Percentiles rank a stretch among this genome's conserved stretches.
Conservation (phyloP, 2,797 vertebrate species). For the Hemibagrus guttatus region DNA sequence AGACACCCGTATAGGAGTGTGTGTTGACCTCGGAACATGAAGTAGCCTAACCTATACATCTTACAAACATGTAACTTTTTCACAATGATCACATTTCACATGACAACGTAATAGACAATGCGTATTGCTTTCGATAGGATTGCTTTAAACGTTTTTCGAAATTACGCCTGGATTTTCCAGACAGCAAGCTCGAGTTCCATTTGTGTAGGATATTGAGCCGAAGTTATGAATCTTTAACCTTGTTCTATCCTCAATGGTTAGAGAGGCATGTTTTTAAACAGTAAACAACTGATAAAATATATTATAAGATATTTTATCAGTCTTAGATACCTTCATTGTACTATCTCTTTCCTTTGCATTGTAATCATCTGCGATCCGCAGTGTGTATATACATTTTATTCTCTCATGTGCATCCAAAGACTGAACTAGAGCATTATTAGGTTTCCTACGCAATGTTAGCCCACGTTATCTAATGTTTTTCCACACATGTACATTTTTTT, state of each 20-base stretch:
- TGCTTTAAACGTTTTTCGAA: background rate
- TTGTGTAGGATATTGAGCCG: background rate
- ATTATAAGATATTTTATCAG: background rate
- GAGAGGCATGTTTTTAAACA: slow-evolving; percentile 7
- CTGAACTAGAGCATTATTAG: slow-evolving; percentile 4
- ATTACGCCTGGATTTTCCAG: background rate
- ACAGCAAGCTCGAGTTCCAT: background rate
- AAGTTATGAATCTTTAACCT: background rate
- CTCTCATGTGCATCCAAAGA: slow-evolving; percentile 2
- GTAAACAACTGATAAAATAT: background rate
- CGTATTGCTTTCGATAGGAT: background rate
- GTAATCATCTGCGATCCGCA: background rate
- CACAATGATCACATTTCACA: background rate
- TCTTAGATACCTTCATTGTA: slow-evolving; percentile 5
- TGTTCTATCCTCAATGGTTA: background rate
- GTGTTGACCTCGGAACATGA: background rate
- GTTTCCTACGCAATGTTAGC: background rate
- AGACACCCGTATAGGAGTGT: background rate
- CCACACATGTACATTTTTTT: background rate
- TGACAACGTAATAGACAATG: background rate
- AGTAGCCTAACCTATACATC: background rate
- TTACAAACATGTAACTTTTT: background rate
- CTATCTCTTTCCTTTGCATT: slow-evolving; percentile 1
- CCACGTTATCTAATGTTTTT: background rate
- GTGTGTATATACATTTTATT: slow-evolving; percentile 21